A percentile compares a stretch with the other conserved stretches of the same genome.
Evolutionary conservation across 2,797 vertebrate genomes (phyloP).

Genomic region (Mormyrus proboscirostris): DNA sequence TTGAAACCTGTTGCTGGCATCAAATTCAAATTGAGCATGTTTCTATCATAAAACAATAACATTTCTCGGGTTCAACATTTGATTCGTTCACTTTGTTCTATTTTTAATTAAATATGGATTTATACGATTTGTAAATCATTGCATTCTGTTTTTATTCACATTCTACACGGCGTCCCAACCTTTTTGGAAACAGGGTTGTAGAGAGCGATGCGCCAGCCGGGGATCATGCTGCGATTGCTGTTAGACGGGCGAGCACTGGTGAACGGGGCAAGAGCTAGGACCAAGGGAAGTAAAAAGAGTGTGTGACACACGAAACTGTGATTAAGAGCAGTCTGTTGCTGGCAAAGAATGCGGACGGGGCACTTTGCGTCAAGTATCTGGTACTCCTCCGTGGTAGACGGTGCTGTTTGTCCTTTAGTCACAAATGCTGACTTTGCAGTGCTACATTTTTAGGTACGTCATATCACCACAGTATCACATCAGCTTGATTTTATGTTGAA

Average conservation of each 20-base stretch:
- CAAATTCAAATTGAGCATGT: neutral
- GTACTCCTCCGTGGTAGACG: neutral
- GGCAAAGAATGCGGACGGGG: constrained; percentile 12
- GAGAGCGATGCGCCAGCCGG: neutral
- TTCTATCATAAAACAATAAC: neutral
- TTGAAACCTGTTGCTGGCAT: neutral
- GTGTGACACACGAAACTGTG: neutral
- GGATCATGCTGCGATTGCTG: no score
- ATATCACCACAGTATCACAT: neutral
- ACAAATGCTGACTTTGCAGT: neutral
- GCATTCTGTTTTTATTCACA: neutral
- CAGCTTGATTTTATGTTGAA: neutral
- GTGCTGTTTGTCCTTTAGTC: neutral
- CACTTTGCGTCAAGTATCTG: neutral
- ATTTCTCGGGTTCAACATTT: neutral
- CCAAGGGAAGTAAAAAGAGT: neutral
- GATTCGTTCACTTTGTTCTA: neutral
- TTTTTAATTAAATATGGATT: neutral
- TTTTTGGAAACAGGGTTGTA: neutral
- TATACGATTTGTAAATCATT: neutral
- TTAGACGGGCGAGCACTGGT: neutral
- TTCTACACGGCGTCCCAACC: neutral
- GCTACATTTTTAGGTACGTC: neutral
- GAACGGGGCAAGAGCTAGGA: neutral
- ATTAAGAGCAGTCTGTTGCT: neutral